Evolutionary conservation across 2,797 vertebrate genomes (phyloP).

Genomic region (Erethizon dorsatum): DNA sequence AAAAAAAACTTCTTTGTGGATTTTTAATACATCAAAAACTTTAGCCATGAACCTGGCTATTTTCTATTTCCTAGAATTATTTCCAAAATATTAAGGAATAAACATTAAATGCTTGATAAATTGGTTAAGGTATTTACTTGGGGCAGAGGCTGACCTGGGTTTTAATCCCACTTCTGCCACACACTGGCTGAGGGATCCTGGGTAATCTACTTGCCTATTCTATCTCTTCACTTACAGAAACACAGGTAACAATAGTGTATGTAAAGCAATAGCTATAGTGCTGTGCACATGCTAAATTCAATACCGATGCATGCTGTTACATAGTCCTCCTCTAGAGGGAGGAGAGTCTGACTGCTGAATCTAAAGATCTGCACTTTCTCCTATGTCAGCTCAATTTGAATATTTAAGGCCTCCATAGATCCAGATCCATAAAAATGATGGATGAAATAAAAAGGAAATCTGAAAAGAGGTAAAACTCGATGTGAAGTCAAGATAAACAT

Average conservation of each 20-base stretch:
- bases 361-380: background rate
- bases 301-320: background rate
- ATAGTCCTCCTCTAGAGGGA: background rate
- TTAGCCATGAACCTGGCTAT: background rate
- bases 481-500: background rate
- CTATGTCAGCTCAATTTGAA: slow-evolving; percentile 7
- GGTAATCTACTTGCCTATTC: background rate
- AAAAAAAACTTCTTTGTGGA: background rate
- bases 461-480: background rate
- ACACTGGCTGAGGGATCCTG: background rate
- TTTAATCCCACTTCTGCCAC: background rate
- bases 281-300: background rate
- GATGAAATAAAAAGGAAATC: too few species aligned
- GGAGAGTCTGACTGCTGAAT: background rate
- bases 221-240: background rate
- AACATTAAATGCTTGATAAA: background rate
- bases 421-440: too few species aligned
- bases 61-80: slow-evolving; percentile 29
- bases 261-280: background rate
- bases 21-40: background rate
- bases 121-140: background rate
- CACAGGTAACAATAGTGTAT: background rate
- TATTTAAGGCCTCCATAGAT: background rate
- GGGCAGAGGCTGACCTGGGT: background rate
- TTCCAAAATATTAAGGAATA: slow-evolving; percentile 32